These are phyloP conservation scores for Serranus cabrilla DNA, from an alignment of 2,797 vertebrate genomes.

Conservation along the genomic window DNA sequence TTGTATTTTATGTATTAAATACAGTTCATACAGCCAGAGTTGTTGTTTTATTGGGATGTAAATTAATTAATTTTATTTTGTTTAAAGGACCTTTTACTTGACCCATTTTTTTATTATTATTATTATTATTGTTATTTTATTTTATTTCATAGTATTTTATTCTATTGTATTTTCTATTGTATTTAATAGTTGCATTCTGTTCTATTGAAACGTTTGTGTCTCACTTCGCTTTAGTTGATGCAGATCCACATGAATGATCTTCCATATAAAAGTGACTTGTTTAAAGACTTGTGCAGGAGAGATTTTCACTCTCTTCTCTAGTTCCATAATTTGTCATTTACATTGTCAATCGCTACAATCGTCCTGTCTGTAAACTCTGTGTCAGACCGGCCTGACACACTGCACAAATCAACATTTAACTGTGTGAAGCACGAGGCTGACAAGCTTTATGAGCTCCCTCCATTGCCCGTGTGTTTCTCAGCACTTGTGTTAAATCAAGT, in stretches of 20 bases:
- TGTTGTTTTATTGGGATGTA: no score
- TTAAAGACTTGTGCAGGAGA: not conserved
- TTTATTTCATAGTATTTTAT: no score
- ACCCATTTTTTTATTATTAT: no score
- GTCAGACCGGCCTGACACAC: constrained; percentile 13
- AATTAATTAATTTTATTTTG: no score
- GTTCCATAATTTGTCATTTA: not conserved
- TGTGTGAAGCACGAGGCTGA: not conserved
- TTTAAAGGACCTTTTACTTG: no score
- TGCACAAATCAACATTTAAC: constrained; percentile 13
- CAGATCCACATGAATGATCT: not conserved
- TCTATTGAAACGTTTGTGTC: no score
- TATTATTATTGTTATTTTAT: no score
- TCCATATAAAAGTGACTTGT: not conserved
- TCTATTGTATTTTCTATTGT: no score
- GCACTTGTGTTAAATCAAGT: constrained; percentile 22
- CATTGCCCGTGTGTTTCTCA: constrained; percentile 21
- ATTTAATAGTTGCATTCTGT: no score
- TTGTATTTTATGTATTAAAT: no score
- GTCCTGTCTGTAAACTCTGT: not conserved
- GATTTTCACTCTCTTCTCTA: not conserved
- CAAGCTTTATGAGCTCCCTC: not conserved
- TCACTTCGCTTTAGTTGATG: no score
- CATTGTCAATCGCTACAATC: constrained; percentile 5
- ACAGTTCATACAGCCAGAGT: no score